These are phyloP conservation scores for Poecilia picta DNA, from an alignment of 2,797 vertebrate genomes.

Conservation along the genomic window DNA sequence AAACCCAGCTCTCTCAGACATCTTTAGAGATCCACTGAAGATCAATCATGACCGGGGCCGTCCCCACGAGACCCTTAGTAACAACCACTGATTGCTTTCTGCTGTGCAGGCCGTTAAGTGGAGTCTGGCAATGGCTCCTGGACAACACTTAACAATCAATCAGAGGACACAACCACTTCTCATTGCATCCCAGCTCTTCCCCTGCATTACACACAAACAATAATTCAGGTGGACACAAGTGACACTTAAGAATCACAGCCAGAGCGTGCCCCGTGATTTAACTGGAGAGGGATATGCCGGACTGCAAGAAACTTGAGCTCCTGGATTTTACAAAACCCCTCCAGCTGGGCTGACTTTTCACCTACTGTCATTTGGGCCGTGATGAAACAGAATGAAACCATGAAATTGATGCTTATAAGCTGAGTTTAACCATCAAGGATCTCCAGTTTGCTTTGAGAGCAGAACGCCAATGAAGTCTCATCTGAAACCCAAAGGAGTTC, in stretches of 20 bases:
- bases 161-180: constrained; percentile 78
- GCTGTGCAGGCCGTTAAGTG: constrained; percentile 83
- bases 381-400: constrained; percentile 17
- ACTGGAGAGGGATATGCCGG: constrained; percentile 56
- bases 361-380: constrained; percentile 51
- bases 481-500: background rate
- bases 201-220: constrained; percentile 81
- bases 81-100: constrained; percentile 86
- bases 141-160: constrained; percentile 89
- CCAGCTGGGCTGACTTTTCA: constrained; percentile 57
- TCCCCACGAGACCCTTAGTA: constrained; percentile 84
- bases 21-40: constrained; percentile 80
- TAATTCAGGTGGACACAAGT: constrained; percentile 84
- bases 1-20: constrained; percentile 71
- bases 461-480: constrained; percentile 8
- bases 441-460: constrained; percentile 37
- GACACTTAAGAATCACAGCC: constrained; percentile 80
- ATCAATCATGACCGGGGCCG: constrained; percentile 80
- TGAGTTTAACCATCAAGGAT: constrained; percentile 35
- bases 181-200: constrained; percentile 73
- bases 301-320: constrained; percentile 57
- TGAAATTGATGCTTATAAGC: constrained; percentile 29
- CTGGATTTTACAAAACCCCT: constrained; percentile 71
- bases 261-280: constrained; percentile 65
- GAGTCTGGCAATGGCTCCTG: constrained; percentile 82